phyloP scores from a whole-genome alignment of 2,113 vertebrate genomes.

The Sapayoa aenigma region DNA sequence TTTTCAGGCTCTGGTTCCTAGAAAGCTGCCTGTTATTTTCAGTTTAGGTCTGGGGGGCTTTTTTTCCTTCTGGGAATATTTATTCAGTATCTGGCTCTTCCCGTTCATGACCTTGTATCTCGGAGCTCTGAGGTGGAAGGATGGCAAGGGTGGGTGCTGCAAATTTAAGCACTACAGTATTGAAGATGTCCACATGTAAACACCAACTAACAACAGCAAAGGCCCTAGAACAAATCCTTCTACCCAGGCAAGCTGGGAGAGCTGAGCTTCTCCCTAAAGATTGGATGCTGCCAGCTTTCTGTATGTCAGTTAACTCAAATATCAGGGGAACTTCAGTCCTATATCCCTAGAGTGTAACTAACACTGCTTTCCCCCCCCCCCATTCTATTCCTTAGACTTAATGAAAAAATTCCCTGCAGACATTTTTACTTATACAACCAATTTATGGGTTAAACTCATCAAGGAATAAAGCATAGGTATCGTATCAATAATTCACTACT shows the following conservation, averaged over 20 bases:
- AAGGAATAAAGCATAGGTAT: constrained; percentile 41
- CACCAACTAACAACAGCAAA: not conserved
- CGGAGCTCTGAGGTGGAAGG: not conserved
- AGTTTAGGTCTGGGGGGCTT: not conserved
- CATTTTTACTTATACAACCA: constrained; percentile 38
- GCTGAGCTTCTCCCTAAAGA: not conserved
- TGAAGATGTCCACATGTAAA: not conserved
- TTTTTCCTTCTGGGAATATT: not conserved
- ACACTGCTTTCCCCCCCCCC: not conserved
- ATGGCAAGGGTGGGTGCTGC: not conserved
- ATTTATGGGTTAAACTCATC: constrained; percentile 55
- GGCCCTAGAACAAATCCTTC: not conserved
- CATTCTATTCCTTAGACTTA: not conserved
- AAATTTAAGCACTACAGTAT: not conserved
- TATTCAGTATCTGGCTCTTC: not conserved
- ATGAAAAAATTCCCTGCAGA: not conserved
- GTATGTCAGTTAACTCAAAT: not conserved
- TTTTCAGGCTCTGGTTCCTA: not conserved
- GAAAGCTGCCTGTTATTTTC: not conserved
- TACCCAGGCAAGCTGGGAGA: not conserved
- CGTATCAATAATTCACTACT: not conserved
- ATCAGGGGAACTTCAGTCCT: not conserved
- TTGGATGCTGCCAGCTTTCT: not conserved
- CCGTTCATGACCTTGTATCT: not conserved
- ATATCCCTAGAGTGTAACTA: not conserved